Evolutionary conservation across 2,888 invertebrate genomes (phyloP).

Genomic region (Ypsolopha sequella): DNA sequence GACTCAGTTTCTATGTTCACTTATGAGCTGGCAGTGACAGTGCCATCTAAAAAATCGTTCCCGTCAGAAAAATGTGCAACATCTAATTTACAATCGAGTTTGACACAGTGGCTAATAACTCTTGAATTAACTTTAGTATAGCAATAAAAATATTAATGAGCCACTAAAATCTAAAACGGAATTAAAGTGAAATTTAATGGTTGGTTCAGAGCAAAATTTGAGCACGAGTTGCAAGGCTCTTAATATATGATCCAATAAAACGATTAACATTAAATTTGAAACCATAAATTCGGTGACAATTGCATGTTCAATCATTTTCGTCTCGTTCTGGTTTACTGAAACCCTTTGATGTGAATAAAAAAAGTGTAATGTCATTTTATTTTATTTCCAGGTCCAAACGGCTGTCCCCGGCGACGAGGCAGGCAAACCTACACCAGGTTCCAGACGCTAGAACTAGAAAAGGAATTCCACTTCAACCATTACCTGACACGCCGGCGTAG

Average conservation of each 20-base stretch:
- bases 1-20: too few species aligned
- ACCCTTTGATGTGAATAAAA: neutral
- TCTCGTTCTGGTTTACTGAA: neutral
- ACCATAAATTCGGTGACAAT: neutral
- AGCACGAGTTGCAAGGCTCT: slow-evolving; percentile 30
- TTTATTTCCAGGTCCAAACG: slow-evolving; percentile 90
- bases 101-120: slow-evolving; percentile 58
- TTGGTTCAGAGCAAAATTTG: slow-evolving; percentile 39
- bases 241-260: slow-evolving; percentile 2
- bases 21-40: too few species aligned
- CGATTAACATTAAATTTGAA: neutral
- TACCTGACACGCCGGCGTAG: slow-evolving; percentile 95
- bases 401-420: slow-evolving; percentile 93
- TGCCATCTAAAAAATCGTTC: too few species aligned
- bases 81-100: slow-evolving; percentile 47
- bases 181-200: slow-evolving; percentile 67
- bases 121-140: slow-evolving; percentile 63
- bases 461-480: slow-evolving; percentile 98
- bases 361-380: slow-evolving; percentile 11
- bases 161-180: slow-evolving; percentile 64
- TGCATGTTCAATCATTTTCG: neutral
- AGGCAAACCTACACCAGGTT: slow-evolving; percentile 98
- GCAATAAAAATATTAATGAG: slow-evolving; percentile 64
- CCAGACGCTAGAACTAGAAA: slow-evolving; percentile 97
- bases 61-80: slow-evolving; percentile 5